Evolutionary conservation across 2,888 invertebrate species (phyloP).

Genomic region (Patella depressa): DNA sequence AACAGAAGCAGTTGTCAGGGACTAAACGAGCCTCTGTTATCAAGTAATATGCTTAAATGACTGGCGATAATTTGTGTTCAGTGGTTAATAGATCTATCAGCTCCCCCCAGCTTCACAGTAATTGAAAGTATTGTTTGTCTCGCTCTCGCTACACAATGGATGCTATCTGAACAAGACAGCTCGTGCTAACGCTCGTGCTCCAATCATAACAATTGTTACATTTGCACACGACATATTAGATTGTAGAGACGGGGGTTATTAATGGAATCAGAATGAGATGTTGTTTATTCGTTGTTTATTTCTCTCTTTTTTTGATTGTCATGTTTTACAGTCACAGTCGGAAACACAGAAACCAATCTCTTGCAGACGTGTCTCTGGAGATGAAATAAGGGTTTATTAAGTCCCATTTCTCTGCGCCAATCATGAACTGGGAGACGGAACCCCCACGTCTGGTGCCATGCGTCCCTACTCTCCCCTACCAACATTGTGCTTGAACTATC

Average conservation of each 20-base stretch:
- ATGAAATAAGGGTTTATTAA: too few species aligned
- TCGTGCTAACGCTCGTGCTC: background rate
- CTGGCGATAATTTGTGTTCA: slow-evolving; percentile 1
- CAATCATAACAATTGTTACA: slow-evolving; percentile 1
- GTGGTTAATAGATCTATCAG: background rate
- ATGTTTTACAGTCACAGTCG: too few species aligned
- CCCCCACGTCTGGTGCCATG: too few species aligned
- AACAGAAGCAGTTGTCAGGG: slow-evolving; percentile 21
- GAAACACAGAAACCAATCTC: too few species aligned
- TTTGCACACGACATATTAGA: slow-evolving; percentile 7
- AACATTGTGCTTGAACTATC: too few species aligned
- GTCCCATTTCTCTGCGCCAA: too few species aligned
- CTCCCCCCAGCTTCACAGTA: background rate
- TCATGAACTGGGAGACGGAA: too few species aligned
- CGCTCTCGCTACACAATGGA: background rate
- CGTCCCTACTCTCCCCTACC: too few species aligned
- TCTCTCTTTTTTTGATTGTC: too few species aligned
- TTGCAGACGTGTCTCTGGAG: too few species aligned
- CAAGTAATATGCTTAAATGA: background rate
- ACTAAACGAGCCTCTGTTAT: background rate
- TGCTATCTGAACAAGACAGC: slow-evolving; percentile 6
- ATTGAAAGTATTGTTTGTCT: slow-evolving; percentile 7
- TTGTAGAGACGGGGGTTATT: background rate
- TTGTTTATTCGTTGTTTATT: too few species aligned
- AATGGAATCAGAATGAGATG: too few species aligned